Evolutionary conservation across 2,797 vertebrate species (phyloP).

Genomic region (Setipinna tenuifilis): DNA sequence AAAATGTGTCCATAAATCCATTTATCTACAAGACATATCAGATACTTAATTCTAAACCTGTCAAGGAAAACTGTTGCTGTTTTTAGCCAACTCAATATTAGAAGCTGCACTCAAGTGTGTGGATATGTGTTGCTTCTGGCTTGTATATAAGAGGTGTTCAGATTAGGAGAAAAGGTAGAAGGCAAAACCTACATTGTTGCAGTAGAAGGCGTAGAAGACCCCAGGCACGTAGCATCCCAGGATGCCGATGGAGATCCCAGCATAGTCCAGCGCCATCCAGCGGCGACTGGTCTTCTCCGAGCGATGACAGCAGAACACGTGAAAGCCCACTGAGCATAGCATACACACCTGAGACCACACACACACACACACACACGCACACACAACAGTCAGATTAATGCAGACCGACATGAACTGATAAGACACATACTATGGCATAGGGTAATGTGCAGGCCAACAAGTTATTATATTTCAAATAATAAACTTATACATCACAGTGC

Average conservation of each 20-base stretch:
- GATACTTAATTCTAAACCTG: no score
- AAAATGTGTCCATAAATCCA: no score
- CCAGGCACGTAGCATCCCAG: conserved; percentile 96
- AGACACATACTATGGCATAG: no score
- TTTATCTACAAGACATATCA: no score
- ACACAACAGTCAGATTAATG: background rate
- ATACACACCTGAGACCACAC: conserved; percentile 84
- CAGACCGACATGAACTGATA: no score
- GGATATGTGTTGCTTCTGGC: no score
- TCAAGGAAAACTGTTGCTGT: no score
- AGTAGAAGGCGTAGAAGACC: conserved; percentile 97
- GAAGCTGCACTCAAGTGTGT: no score
- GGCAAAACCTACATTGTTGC: conserved; percentile 84
- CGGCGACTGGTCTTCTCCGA: conserved; percentile 94
- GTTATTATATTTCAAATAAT: no score
- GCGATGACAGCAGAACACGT: conserved; percentile 94
- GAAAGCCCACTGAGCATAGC: conserved; percentile 94
- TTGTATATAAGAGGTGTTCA: no score
- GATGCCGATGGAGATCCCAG: conserved; percentile 91
- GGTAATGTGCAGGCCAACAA: no score
- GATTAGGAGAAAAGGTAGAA: background rate
- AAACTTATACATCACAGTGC: background rate
- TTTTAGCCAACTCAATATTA: no score
- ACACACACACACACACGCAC: conserved; percentile 69
- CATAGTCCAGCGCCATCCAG: conserved; percentile 96